A percentile compares a stretch with the other conserved stretches of the same genome.
Evolutionary conservation across 2,797 vertebrate species (phyloP).

Genomic region (Fundulus diaphanus): DNA sequence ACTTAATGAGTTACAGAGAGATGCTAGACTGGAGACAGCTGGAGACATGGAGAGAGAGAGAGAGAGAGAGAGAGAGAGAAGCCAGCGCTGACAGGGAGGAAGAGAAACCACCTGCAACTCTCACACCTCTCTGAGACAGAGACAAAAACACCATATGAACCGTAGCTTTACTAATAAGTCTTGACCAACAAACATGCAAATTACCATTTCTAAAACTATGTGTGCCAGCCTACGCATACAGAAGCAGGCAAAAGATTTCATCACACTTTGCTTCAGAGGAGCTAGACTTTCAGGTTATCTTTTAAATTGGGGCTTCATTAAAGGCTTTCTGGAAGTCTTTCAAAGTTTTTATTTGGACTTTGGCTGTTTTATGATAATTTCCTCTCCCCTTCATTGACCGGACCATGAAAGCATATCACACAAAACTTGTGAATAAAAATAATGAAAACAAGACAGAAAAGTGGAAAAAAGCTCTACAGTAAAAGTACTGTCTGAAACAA

Average conservation of each 20-base stretch:
- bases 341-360: too few species aligned
- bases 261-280: not conserved
- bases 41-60: slow-evolving; percentile 1
- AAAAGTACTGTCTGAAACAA: not conserved
- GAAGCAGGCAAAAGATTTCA: not conserved
- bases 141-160: not conserved
- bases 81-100: too few species aligned
- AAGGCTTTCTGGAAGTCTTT: not conserved
- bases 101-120: slow-evolving; percentile 24
- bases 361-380: not conserved
- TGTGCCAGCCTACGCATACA: too few species aligned
- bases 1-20: slow-evolving; percentile 47
- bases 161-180: not conserved
- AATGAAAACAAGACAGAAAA: not conserved
- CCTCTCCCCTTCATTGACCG: not conserved
- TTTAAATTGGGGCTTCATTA: not conserved
- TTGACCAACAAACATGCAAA: not conserved
- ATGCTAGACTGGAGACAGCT: slow-evolving; percentile 37
- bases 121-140: not conserved
- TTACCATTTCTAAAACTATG: not conserved
- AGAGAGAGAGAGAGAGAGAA: too few species aligned
- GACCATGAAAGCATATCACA: not conserved
- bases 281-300: not conserved
- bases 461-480: not conserved
- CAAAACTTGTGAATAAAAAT: not conserved